Evolutionary conservation across 2,888 invertebrate genomes (phyloP).

Genomic region (Willowsia nigromaculata): DNA sequence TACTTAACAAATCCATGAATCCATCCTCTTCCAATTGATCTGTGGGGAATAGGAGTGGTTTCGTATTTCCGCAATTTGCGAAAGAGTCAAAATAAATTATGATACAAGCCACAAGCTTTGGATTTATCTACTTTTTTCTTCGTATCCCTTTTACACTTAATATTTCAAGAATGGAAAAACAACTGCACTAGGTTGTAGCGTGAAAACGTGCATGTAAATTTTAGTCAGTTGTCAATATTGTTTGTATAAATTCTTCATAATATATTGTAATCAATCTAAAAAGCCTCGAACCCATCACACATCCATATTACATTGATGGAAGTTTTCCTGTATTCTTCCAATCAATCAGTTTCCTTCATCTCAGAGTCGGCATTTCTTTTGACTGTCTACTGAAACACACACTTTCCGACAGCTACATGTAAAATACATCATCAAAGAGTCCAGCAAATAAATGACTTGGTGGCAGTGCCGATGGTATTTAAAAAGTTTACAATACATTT

Average conservation of each 20-base stretch:
- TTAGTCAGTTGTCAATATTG: not conserved
- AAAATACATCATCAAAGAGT: conserved; percentile 62
- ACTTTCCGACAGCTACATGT: conserved; percentile 61
- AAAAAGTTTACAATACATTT: not conserved
- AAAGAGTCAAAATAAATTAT: conserved; percentile 27
- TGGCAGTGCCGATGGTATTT: not conserved
- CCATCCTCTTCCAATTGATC: conserved; percentile 21
- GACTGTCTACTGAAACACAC: conserved; percentile 13
- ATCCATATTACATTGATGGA: conserved; percentile 40
- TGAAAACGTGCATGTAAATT: no score
- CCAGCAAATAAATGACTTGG: conserved; percentile 7
- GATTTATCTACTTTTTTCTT: not conserved
- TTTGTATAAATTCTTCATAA: not conserved
- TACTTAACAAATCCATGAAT: conserved; percentile 48
- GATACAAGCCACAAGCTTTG: not conserved
- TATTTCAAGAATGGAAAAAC: not conserved
- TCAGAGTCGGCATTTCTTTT: conserved; percentile 57
- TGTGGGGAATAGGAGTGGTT: conserved; percentile 41
- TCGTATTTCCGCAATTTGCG: conserved; percentile 60
- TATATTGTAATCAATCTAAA: not conserved
- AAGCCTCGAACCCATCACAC: not conserved
- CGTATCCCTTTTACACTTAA: not conserved
- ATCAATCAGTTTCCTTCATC: conserved; percentile 34
- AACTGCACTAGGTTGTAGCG: no score
- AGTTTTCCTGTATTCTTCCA: conserved; percentile 47